Evolutionary conservation across 2,888 invertebrate genomes (phyloP), one percentile per base, ranked within the genome.

Genomic region (Macrophya annulata): DNA sequence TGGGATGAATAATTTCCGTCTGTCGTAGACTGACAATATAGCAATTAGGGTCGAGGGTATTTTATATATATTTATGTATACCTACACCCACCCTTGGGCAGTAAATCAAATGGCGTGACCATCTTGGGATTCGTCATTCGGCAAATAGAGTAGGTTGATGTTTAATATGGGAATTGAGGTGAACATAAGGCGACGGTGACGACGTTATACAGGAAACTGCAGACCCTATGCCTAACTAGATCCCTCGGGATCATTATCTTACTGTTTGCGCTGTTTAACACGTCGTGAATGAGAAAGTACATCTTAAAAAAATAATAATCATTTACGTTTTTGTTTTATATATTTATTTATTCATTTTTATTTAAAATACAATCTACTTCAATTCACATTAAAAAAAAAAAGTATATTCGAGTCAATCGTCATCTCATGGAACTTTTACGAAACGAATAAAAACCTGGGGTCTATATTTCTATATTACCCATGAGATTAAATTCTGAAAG

Each of bases 51-150:
- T 31, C 25, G 31, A 68, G 68, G 21, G 68, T 5, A 15, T 62
- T 4, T 48, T 10, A 1, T 48, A 48, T 48, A 48, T 48, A 48
- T 4, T 1, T 4, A 48, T 48, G 12, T 48, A 25, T 62, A 62
- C 62, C 62, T 25, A 62, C 40, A 2, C 65, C 25, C 68, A 68
- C 72, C 77, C 77, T 43, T 77, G 37, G 55, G 40, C 77, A 77
- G 37, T 81, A 81, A 81, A 81, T 81, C 81, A 81, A 62, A 81
- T 81, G 59, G 81, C 81, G 62, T 59, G 81, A 77, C 77, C 77
- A 77, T 74, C 45, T 45, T 45, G 21, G 51, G 48, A 77, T 77
- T 48, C 48, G 48, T 51, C 51, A 77, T 51, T 43, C 51, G 17
- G 51, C 76, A 77, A 55, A 31, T 40, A 81, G 59, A 51, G 31